Evolutionary conservation across 2,888 invertebrate species (phyloP).

Genomic region (Tachina lurida): DNA sequence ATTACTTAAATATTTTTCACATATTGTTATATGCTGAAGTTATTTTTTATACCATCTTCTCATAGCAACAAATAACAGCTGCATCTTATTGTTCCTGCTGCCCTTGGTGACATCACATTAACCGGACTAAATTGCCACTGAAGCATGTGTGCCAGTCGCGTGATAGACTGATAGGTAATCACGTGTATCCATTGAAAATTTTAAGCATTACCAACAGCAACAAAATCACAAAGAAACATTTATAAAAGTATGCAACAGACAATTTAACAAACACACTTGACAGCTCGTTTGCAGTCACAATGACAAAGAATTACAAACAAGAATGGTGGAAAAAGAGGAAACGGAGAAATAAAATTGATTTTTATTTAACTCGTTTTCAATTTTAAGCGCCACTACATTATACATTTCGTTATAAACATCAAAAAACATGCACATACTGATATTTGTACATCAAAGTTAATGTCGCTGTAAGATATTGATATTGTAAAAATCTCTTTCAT

Average conservation of each 20-base stretch:
- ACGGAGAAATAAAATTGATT: constrained; percentile 14
- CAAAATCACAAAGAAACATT: neutral
- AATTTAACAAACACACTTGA: neutral
- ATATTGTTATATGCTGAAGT: too few relatives aligned
- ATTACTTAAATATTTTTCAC: too few relatives aligned
- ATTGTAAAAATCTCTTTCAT: neutral
- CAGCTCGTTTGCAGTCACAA: neutral
- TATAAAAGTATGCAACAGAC: constrained; percentile 1
- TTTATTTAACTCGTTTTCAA: constrained; percentile 13
- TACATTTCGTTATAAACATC: neutral
- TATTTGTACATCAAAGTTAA: neutral
- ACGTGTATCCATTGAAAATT: constrained; percentile 51
- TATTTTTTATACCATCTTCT: too few relatives aligned
- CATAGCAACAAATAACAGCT: neutral
- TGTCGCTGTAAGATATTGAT: neutral
- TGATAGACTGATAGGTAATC: constrained; percentile 55
- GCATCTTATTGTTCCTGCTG: neutral
- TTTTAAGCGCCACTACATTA: constrained; percentile 2
- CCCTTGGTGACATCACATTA: constrained; percentile 42
- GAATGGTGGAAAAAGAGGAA: neutral
- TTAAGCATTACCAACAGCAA: neutral
- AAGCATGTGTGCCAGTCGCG: constrained; percentile 57
- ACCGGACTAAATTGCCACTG: constrained; percentile 40
- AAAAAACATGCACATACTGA: too few relatives aligned
- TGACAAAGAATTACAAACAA: neutral